Evolutionary conservation across 1,140 invertebrate species (phyloP).

Genomic region (Galendromus occidentalis): DNA sequence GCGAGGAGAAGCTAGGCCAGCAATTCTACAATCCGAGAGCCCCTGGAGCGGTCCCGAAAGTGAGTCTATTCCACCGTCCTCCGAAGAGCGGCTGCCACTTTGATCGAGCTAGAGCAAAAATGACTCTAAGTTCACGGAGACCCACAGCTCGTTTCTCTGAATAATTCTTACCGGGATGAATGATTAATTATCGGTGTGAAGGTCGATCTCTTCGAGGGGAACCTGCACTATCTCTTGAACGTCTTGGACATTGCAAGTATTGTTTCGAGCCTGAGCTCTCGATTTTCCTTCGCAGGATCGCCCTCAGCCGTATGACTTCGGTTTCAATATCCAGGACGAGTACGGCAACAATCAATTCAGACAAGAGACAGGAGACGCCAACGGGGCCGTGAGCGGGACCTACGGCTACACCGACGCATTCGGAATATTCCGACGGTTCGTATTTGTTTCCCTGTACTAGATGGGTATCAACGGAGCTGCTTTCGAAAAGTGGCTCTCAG

Average conservation of each 20-base stretch:
- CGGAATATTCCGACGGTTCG: constrained; percentile 16
- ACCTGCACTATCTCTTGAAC: too few relatives aligned
- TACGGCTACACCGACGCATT: constrained; percentile 19
- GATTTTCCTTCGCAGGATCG: neutral
- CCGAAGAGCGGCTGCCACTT: too few relatives aligned
- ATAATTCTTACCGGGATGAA: too few relatives aligned
- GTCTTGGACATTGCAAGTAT: too few relatives aligned
- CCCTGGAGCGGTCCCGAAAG: neutral
- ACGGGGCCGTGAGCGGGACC: constrained; percentile 16
- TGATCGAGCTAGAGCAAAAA: too few relatives aligned
- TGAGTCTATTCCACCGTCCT: neutral
- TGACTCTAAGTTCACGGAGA: too few relatives aligned
- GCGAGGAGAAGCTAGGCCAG: neutral
- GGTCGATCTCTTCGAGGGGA: too few relatives aligned
- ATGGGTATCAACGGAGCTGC: neutral
- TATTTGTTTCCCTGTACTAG: neutral
- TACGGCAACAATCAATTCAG: constrained; percentile 19
- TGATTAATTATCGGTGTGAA: too few relatives aligned
- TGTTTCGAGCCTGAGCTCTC: too few relatives aligned
- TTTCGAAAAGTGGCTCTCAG: neutral
- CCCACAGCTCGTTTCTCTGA: too few relatives aligned
- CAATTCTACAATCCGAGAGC: neutral
- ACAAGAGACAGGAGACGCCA: constrained; percentile 18
- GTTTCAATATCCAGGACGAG: constrained; percentile 17
- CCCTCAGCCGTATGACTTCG: constrained; percentile 18